Evolutionary conservation across 2,113 vertebrate species (phyloP).

Genomic region (Ailuropoda melanoleuca): DNA sequence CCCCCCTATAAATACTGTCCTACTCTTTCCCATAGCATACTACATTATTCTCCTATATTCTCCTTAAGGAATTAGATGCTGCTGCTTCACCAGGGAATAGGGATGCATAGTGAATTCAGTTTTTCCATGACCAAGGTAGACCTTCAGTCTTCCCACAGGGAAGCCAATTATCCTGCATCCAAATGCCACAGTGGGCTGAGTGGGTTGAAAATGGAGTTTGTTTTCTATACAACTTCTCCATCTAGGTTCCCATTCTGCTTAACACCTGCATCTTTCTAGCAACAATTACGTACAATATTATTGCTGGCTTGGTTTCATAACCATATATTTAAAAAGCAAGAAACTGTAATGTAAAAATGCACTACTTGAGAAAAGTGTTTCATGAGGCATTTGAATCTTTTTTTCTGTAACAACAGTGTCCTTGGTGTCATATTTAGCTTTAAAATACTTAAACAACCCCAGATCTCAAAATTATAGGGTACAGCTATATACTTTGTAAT

Average conservation of each 20-base stretch:
- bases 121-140: neutral
- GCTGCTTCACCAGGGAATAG: neutral
- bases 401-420: neutral
- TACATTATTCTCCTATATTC: fast-evolving
- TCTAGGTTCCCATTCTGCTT: neutral
- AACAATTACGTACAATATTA: neutral
- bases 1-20: neutral
- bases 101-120: neutral
- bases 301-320: slow-evolving; percentile 18
- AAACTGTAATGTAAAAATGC: neutral
- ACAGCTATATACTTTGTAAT: neutral
- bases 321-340: slow-evolving; percentile 28
- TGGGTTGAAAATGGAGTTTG: neutral
- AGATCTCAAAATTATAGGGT: slow-evolving; percentile 36
- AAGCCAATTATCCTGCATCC: neutral
- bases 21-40: neutral
- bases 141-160: neutral
- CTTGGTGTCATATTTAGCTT: neutral
- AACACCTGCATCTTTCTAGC: neutral
- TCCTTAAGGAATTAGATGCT: neutral
- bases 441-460: neutral
- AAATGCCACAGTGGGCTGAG: neutral
- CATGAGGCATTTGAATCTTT: neutral
- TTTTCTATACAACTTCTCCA: neutral
- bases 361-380: neutral